phyloP scores from a whole-genome alignment of 2,888 invertebrate species.

The Phortica magna region DNA sequence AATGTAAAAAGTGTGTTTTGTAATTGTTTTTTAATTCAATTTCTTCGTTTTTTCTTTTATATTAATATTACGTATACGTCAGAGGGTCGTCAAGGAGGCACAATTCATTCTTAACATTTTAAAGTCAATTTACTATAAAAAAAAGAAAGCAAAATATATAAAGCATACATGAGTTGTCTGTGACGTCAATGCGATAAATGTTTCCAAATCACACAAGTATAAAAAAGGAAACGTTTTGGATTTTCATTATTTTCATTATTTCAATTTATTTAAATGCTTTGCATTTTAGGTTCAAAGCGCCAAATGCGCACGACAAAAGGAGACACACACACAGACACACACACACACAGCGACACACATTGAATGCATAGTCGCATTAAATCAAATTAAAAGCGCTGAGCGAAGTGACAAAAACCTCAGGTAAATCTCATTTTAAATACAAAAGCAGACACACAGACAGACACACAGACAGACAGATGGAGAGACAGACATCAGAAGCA shows the following conservation, averaged over 20 bases:
- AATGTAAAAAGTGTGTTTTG: not conserved
- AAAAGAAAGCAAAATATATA: not conserved
- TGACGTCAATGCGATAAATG: too few relatives aligned
- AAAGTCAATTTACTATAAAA: not conserved
- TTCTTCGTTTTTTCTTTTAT: not conserved
- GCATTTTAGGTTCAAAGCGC: slow-evolving; percentile 24
- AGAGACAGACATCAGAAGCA: not conserved
- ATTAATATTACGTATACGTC: not conserved
- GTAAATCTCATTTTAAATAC: slow-evolving; percentile 71
- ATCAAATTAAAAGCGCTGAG: slow-evolving; percentile 71
- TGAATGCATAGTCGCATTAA: slow-evolving; percentile 65
- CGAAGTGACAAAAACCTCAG: slow-evolving; percentile 65
- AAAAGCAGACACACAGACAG: slow-evolving; percentile 46
- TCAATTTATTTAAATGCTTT: slow-evolving; percentile 38
- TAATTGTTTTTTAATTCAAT: slow-evolving; percentile 24
- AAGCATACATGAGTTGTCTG: too few relatives aligned
- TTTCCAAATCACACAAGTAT: not conserved
- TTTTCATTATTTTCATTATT: slow-evolving; percentile 34
- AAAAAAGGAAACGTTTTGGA: slow-evolving; percentile 6
- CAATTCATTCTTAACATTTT: not conserved
- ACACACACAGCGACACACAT: slow-evolving; percentile 43
- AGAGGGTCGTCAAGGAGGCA: not conserved
- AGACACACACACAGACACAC: slow-evolving; percentile 37
- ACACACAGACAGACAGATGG: not conserved
- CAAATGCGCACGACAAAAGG: slow-evolving; percentile 50